Conservation (phyloP, 2,888 invertebrate genomes). For the Clitarchus hookeri region DNA sequence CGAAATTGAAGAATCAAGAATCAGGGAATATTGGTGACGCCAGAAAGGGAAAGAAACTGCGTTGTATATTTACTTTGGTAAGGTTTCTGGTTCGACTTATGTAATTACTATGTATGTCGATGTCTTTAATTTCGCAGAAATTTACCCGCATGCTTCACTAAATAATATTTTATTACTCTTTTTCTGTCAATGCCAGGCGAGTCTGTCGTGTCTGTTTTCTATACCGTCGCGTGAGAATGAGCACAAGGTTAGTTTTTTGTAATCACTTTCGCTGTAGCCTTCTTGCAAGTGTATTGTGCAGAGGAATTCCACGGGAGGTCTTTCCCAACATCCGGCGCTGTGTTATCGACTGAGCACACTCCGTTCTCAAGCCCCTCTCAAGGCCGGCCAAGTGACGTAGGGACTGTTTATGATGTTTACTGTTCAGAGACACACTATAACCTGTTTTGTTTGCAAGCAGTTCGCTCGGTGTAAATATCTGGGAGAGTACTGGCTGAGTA, state of each 20-base stretch:
- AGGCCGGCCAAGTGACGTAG: neutral
- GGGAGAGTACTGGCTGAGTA: neutral
- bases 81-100: too few species aligned
- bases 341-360: neutral
- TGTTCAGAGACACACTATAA: neutral
- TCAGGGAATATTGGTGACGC: too few species aligned
- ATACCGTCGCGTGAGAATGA: neutral
- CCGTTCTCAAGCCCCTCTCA: neutral
- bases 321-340: neutral
- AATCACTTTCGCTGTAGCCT: neutral
- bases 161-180: too few species aligned
- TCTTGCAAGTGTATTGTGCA: neutral
- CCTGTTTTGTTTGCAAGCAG: neutral
- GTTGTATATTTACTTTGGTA: too few species aligned
- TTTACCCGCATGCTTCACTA: too few species aligned
- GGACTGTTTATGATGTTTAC: neutral
- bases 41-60: too few species aligned
- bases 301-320: neutral
- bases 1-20: too few species aligned
- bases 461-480: neutral
- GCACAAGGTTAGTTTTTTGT: neutral
- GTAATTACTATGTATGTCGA: too few species aligned
- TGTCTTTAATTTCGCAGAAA: too few species aligned
- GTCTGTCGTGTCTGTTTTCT: too few species aligned
- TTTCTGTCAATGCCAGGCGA: too few species aligned